These are phyloP conservation scores for Galemys pyrenaicus DNA, from an alignment of 2,113 vertebrate genomes.

Conservation along the genomic window DNA sequence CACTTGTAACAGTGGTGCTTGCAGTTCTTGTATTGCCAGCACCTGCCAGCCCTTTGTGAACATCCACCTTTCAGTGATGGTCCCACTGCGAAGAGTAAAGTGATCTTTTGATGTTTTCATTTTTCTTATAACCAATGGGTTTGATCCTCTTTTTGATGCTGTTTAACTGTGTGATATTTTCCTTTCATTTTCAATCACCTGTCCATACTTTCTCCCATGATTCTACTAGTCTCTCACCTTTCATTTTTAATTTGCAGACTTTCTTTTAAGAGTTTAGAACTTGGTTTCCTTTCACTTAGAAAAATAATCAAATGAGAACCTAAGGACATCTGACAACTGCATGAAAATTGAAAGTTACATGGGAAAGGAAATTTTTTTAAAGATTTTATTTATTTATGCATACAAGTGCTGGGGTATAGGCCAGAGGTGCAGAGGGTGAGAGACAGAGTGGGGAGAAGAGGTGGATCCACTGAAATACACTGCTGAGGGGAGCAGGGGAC, in stretches of 20 bases:
- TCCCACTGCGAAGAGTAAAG: background rate
- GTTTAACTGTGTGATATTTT: background rate
- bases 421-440: too few species aligned
- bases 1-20: background rate
- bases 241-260: background rate
- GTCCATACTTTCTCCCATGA: background rate
- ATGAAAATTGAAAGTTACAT: background rate
- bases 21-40: background rate
- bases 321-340: background rate
- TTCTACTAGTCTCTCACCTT: background rate
- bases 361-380: background rate
- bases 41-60: background rate
- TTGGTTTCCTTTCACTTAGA: background rate
- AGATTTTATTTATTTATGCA: too few species aligned
- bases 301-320: slow-evolving; percentile 47
- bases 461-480: too few species aligned
- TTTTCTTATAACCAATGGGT: background rate
- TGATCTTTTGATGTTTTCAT: background rate
- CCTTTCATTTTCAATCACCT: too few species aligned
- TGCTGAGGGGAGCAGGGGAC: too few species aligned
- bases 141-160: background rate
- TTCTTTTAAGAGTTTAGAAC: background rate
- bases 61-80: background rate
- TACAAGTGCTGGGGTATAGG: too few species aligned
- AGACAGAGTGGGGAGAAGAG: too few species aligned